Base-by-base conservation (phyloP, 2,888 invertebrate genomes). In the Protodeltote pygarga region DNA sequence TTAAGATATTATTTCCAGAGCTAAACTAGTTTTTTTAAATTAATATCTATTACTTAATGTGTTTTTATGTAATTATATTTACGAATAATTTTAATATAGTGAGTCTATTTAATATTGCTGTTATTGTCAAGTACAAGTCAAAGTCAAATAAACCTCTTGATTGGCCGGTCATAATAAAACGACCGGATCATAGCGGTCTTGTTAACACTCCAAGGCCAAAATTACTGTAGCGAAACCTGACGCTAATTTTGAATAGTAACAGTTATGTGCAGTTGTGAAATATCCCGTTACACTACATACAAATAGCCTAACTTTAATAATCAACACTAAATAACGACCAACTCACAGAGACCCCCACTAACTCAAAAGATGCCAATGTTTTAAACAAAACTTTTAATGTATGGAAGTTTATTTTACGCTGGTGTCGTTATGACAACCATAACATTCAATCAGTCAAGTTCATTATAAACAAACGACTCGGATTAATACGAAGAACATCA, bases 391-490 rank as follows among this genome's bases (percentile, higher is more conserved):
- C 29, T 44, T 19, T 17, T 33, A 35, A 52, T 51, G 45, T 47
- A 53, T 55, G 55, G 60, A 52, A 61, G 78, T 49, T 70, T 66
- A 59, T 33, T 16, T 48, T 61, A 64, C 5, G 15, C 24, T 60
- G 69, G 77, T 66, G 67, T 65, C 51, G 55, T 73, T 65, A 69
- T 49, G 48, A 57, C 62, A 63, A 54, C 67, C 67, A 79, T 78
- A 77, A 74, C 70, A 78, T 79, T 81, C 72, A 79, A 79, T 82
- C 79, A 81, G 68, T 68, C 61, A 57, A 65, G 67, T 71, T 77
- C 78, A 80, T 81, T 80, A 79, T 72, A 72, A 69, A 65, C 50
- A 73, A 66, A 75, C 68, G 63, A 44, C 50, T 47, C 25, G 65
- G 52, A 65, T 73, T 71, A 72, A 71, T 71, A 71, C 45, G 51